Evolutionary conservation across 1,140 invertebrate genomes (phyloP).

Genomic region (Aphidius ervi): DNA sequence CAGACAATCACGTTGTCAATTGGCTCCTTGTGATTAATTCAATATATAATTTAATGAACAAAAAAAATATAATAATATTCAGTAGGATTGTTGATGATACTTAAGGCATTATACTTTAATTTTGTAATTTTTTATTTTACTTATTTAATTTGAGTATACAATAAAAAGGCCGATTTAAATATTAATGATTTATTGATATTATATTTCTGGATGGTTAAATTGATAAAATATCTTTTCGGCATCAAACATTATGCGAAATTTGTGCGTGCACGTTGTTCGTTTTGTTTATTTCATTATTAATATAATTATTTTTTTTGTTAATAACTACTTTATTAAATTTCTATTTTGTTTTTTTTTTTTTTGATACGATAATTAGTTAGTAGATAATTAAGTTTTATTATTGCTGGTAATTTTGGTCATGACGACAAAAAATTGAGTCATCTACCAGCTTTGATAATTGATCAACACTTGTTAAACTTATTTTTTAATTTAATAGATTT

Average conservation of each 20-base stretch:
- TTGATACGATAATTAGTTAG: constrained; percentile 5
- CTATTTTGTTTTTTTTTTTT: constrained; percentile 13
- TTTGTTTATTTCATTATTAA: no score
- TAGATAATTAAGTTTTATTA: constrained; percentile 19
- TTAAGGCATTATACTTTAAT: constrained; percentile 5
- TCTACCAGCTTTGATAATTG: constrained; percentile 19
- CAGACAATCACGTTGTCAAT: constrained; percentile 53
- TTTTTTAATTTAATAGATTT: neutral
- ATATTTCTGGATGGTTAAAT: neutral
- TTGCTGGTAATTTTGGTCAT: constrained; percentile 24
- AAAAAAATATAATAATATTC: constrained; percentile 11
- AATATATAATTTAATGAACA: neutral
- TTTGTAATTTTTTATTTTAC: constrained; percentile 8
- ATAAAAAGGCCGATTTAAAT: constrained; percentile 9
- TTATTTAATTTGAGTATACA: constrained; percentile 8
- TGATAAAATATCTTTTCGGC: no score
- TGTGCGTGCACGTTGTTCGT: no score
- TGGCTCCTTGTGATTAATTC: constrained; percentile 38
- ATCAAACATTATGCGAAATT: no score
- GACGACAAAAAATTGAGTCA: constrained; percentile 20
- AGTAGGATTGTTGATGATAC: neutral
- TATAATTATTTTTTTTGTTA: no score
- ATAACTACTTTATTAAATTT: constrained; percentile 1
- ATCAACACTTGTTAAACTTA: constrained; percentile 10
- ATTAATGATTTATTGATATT: neutral